phyloP scores from a whole-genome alignment of 2,113 vertebrate genomes.

The Callospermophilus lateralis region DNA sequence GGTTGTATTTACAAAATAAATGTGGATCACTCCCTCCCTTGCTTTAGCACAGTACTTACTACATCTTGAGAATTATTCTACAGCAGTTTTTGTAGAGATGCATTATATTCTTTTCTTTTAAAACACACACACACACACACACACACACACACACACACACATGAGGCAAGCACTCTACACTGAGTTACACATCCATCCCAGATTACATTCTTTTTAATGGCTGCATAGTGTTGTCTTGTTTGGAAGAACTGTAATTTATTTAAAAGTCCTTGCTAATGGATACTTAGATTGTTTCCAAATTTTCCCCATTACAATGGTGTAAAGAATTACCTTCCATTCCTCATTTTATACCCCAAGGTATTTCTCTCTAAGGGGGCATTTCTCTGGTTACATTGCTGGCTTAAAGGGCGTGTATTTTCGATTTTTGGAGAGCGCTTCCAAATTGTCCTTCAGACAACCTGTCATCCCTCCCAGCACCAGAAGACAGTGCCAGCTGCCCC shows the following conservation, averaged over 20 bases:
- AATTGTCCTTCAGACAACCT: not conserved
- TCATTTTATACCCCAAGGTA: not conserved
- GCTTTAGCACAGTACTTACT: not conserved
- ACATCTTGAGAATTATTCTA: not conserved
- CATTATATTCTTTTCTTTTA: not conserved
- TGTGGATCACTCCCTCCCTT: not conserved
- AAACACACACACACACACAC: too few relatives aligned
- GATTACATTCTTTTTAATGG: not conserved
- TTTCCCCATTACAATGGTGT: not conserved
- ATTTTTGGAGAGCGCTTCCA: not conserved
- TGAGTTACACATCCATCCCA: too few relatives aligned
- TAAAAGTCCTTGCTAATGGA: not conserved
- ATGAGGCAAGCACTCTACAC: too few relatives aligned
- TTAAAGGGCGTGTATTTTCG: not conserved
- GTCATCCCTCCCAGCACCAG: not conserved
- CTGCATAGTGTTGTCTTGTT: not conserved
- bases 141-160: too few relatives aligned
- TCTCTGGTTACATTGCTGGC: not conserved
- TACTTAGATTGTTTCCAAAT: not conserved
- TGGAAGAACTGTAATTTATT: not conserved
- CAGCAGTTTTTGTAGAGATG: not conserved
- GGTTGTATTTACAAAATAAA: not conserved
- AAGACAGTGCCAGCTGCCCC: not conserved
- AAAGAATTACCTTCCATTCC: not conserved
- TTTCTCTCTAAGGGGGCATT: not conserved